A percentile compares a stretch with the other conserved stretches of the same genome.
Evolutionary conservation across 2,888 invertebrate species (phyloP).

Genomic region (Lithophane semibrunnea): DNA sequence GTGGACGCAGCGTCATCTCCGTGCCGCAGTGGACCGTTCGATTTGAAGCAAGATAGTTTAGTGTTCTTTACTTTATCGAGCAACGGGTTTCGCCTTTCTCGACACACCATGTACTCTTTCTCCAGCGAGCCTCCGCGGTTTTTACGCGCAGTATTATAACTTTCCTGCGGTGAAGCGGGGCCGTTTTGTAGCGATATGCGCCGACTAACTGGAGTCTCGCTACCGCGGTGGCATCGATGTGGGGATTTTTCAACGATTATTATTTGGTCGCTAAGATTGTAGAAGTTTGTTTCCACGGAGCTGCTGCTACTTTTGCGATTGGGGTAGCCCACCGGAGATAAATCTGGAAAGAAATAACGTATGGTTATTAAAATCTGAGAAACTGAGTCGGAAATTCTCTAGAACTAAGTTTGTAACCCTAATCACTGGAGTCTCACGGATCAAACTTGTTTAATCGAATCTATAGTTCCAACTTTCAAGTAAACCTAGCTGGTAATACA

Average conservation of each 20-base stretch:
- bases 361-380: neutral
- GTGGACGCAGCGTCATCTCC: slow-evolving; percentile 88
- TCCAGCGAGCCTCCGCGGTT: slow-evolving; percentile 88
- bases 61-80: slow-evolving; percentile 93
- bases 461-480: slow-evolving; percentile 55
- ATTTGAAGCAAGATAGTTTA: slow-evolving; percentile 92
- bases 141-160: slow-evolving; percentile 87
- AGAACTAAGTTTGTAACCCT: neutral
- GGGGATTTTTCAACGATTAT: slow-evolving; percentile 91
- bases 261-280: slow-evolving; percentile 92
- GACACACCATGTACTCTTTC: slow-evolving; percentile 90
- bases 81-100: slow-evolving; percentile 93
- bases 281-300: slow-evolving; percentile 92
- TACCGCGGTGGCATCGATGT: slow-evolving; percentile 83
- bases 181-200: slow-evolving; percentile 87
- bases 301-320: slow-evolving; percentile 92
- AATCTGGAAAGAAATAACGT: slow-evolving; percentile 86
- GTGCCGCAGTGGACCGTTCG: slow-evolving; percentile 88
- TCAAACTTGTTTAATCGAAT: slow-evolving; percentile 22
- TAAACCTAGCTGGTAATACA: slow-evolving; percentile 62
- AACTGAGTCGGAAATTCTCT: neutral
- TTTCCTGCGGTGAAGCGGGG: slow-evolving; percentile 85
- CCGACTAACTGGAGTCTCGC: slow-evolving; percentile 82
- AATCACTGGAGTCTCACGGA: neutral
- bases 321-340: slow-evolving; percentile 92